A percentile compares a stretch with the other conserved stretches of the same genome.
phyloP scores from a whole-genome alignment of 2,888 invertebrate genomes.

The Branchellion lobata region DNA sequence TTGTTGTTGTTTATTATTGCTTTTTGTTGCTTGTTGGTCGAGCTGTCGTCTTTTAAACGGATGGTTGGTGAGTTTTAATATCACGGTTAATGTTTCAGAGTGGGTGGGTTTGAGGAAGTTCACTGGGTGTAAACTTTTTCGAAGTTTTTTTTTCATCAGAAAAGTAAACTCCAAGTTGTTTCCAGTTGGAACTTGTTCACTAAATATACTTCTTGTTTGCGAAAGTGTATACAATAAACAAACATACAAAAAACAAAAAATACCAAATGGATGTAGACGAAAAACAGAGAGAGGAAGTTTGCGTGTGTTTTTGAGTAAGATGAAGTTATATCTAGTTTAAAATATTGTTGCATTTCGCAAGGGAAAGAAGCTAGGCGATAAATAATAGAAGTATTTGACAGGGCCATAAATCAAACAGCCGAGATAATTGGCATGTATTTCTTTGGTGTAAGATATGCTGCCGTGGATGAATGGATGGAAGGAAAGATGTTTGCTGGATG shows the following conservation, averaged over 20 bases:
- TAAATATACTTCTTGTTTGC: too few relatives aligned
- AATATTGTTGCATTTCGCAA: slow-evolving; percentile 16
- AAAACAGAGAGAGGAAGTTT: background rate
- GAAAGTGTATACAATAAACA: too few relatives aligned
- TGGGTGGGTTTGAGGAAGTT: too few relatives aligned
- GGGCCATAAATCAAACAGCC: background rate
- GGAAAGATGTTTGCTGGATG: background rate
- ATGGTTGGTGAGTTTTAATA: too few relatives aligned
- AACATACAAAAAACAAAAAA: background rate
- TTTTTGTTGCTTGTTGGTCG: too few relatives aligned
- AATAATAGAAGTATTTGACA: slow-evolving; percentile 21
- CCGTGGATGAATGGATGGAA: background rate
- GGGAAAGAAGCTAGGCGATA: slow-evolving; percentile 20
- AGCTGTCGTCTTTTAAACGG: too few relatives aligned
- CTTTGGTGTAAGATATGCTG: slow-evolving; percentile 16
- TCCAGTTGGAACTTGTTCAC: too few relatives aligned
- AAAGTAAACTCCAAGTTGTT: too few relatives aligned
- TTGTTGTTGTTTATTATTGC: too few relatives aligned
- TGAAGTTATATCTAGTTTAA: background rate
- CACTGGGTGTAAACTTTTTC: too few relatives aligned
- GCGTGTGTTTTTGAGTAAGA: background rate
- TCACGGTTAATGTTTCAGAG: too few relatives aligned
- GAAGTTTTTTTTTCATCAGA: too few relatives aligned
- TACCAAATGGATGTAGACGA: background rate
- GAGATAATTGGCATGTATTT: slow-evolving; percentile 18